These are phyloP conservation scores for Cordilura impudica DNA, from an alignment of 2,888 invertebrate genomes.

Conservation along the genomic window DNA sequence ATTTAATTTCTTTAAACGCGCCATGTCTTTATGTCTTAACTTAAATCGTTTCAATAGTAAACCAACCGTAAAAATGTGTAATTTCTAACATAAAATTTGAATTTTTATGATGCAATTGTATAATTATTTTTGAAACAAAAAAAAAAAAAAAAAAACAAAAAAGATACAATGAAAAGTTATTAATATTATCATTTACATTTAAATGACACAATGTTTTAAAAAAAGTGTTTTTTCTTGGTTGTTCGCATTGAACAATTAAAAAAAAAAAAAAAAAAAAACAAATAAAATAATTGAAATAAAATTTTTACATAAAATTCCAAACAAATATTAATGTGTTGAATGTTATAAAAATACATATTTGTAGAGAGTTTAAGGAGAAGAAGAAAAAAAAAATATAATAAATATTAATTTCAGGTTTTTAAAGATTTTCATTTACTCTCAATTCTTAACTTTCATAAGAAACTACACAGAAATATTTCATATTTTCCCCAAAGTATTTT, in stretches of 20 bases:
- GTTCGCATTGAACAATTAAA: neutral
- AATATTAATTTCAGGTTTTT: too few species aligned
- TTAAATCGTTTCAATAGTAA: conserved; percentile 7
- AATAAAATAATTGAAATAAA: neutral
- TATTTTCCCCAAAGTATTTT: neutral
- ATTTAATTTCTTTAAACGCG: conserved; percentile 3
- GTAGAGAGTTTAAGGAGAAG: too few species aligned
- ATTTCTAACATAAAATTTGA: conserved; percentile 36
- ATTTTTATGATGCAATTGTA: conserved; percentile 46
- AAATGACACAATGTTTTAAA: conserved; percentile 37
- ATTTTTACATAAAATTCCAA: neutral
- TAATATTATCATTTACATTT: conserved; percentile 47
- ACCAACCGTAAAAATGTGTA: conserved; percentile 23
- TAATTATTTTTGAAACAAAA: conserved; percentile 23
- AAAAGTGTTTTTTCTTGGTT: neutral
- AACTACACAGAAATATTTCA: too few species aligned
- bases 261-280: neutral
- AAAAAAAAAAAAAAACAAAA: conserved; percentile 6
- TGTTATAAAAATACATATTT: neutral
- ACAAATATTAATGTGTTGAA: neutral
- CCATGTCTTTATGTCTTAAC: conserved; percentile 21
- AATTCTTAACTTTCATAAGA: too few species aligned
- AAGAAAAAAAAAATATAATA: too few species aligned
- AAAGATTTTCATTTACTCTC: too few species aligned
- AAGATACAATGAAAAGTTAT: conserved; percentile 23